Conservation (phyloP, 92 coral and sea anemone genomes). For the Parazoanthus darwini region DNA sequence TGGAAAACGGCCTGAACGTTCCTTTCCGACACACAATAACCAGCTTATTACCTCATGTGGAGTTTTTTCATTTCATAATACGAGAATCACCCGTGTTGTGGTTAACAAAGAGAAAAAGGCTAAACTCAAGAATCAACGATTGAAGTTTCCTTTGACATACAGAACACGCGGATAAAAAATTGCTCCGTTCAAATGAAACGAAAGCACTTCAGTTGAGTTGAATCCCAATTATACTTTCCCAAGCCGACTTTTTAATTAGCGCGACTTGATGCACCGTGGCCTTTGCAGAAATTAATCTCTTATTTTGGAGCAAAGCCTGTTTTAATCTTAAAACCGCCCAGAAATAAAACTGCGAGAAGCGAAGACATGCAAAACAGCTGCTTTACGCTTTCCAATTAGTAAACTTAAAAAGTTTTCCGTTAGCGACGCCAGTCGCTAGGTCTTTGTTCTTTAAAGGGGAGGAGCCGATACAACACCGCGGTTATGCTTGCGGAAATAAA, state of each 20-base stretch:
- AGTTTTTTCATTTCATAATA: slow-evolving; percentile 24
- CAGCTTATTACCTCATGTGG: slow-evolving; percentile 31
- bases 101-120: slow-evolving; percentile 12
- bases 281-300: slow-evolving; percentile 19
- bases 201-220: slow-evolving; percentile 31
- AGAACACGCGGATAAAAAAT: background rate
- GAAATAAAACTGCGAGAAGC: slow-evolving; percentile 27
- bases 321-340: slow-evolving; percentile 16
- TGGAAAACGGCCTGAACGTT: slow-evolving; percentile 36
- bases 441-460: slow-evolving; percentile 41
- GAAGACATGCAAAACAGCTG: slow-evolving; percentile 36
- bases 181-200: slow-evolving; percentile 10
- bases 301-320: slow-evolving; percentile 7
- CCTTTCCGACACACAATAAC: slow-evolving; percentile 13
- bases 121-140: slow-evolving; percentile 25
- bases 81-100: slow-evolving; percentile 25
- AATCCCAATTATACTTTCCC: slow-evolving; percentile 16
- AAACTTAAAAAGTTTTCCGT: slow-evolving; percentile 24
- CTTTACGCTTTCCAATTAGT: slow-evolving; percentile 22
- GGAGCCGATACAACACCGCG: slow-evolving; percentile 23
- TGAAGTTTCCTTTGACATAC: slow-evolving; percentile 1
- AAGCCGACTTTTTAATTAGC: slow-evolving; percentile 15
- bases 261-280: slow-evolving; percentile 18
- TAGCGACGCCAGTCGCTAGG: slow-evolving; percentile 29
- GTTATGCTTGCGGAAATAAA: slow-evolving; percentile 46